Evolutionary conservation across 1,140 invertebrate species (phyloP).

Genomic region (Nebria ingens): DNA sequence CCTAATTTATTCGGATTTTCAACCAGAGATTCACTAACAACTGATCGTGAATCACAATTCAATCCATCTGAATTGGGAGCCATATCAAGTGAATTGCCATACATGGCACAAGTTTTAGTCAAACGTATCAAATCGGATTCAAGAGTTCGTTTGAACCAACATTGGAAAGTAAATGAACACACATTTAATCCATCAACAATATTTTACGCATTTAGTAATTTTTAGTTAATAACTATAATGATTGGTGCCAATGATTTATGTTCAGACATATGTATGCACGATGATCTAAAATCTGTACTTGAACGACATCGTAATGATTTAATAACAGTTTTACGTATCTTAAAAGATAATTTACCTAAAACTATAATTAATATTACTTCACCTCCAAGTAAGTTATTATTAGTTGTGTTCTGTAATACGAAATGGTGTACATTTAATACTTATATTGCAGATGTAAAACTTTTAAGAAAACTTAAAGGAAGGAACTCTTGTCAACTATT

Average conservation of each 20-base stretch:
- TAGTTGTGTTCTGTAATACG: too few species aligned
- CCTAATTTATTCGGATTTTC: conserved; percentile 51
- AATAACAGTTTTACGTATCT: conserved; percentile 27
- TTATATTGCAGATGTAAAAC: conserved; percentile 26
- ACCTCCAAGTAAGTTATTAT: too few species aligned
- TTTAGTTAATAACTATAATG: conserved; percentile 24
- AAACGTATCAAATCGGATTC: conserved; percentile 47
- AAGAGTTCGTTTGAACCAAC: conserved; percentile 43
- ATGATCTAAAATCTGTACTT: conserved; percentile 29
- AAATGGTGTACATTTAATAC: too few species aligned
- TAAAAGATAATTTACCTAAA: conserved; percentile 14
- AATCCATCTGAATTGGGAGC: conserved; percentile 52
- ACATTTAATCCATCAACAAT: too few species aligned
- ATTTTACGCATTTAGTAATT: neutral
- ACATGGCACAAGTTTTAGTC: conserved; percentile 49
- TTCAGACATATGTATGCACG: conserved; percentile 42
- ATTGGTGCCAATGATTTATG: conserved; percentile 54
- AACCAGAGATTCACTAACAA: conserved; percentile 35
- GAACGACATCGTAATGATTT: conserved; percentile 41
- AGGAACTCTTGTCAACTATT: conserved; percentile 13
- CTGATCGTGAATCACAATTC: conserved; percentile 38
- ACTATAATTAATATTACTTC: too few species aligned
- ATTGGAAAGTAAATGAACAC: conserved; percentile 53
- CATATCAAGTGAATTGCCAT: conserved; percentile 47
- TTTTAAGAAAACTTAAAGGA: conserved; percentile 23